Percentiles rank a stretch among this genome's conserved stretches.
These are phyloP conservation scores for Teinopalpus imperialis DNA, from an alignment of 2,888 invertebrate species.

Conservation along the genomic window DNA sequence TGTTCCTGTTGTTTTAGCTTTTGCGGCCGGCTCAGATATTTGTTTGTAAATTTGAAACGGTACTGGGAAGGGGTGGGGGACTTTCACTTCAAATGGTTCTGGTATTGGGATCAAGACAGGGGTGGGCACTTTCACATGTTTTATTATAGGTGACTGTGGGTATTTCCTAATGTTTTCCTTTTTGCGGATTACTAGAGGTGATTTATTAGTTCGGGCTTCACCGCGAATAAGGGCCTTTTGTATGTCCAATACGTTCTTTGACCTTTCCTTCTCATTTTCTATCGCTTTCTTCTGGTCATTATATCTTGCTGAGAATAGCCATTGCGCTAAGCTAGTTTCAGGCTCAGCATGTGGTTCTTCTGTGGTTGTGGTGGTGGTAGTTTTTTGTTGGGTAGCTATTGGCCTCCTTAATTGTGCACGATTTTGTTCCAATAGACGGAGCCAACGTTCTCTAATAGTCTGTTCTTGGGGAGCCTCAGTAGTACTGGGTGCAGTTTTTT, in stretches of 20 bases:
- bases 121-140: constrained; percentile 38
- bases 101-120: constrained; percentile 49
- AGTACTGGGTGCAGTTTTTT: constrained; percentile 29
- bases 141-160: constrained; percentile 37
- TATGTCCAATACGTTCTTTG: too few relatives aligned
- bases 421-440: constrained; percentile 30
- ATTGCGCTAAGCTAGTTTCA: constrained; percentile 31
- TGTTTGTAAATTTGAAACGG: constrained; percentile 43
- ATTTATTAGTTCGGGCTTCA: constrained; percentile 45
- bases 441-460: constrained; percentile 31
- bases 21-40: constrained; percentile 39
- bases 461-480: constrained; percentile 22
- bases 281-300: constrained; percentile 45
- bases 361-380: constrained; percentile 1
- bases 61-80: constrained; percentile 43
- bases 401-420: constrained; percentile 30
- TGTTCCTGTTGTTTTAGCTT: constrained; percentile 40
- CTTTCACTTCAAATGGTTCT: constrained; percentile 39
- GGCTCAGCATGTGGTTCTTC: constrained; percentile 19
- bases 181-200: constrained; percentile 41
- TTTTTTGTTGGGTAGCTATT: constrained; percentile 20
- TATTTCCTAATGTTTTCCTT: constrained; percentile 44
- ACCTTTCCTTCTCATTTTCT: constrained; percentile 48
- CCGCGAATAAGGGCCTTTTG: constrained; percentile 48
- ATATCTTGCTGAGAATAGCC: constrained; percentile 51